Evolutionary conservation across 1,140 invertebrate species (phyloP).

Genomic region (Callitettix versicolor): DNA sequence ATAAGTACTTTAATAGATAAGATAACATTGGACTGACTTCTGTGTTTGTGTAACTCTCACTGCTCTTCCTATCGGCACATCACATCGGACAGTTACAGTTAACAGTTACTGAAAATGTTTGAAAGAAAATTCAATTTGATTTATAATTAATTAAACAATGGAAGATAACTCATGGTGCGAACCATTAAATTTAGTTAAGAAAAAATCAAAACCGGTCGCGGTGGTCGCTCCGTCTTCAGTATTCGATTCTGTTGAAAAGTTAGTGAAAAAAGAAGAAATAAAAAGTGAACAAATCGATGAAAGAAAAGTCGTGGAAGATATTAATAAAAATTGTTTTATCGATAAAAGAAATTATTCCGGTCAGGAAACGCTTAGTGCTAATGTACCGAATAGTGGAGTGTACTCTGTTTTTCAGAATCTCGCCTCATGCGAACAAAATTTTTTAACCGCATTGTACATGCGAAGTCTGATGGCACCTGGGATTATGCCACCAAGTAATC

Average conservation of each 20-base stretch:
- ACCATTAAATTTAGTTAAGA: constrained; percentile 33
- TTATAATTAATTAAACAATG: constrained; percentile 8
- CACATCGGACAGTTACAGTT: no score
- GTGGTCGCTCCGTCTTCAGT: constrained; percentile 34
- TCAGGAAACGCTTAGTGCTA: no score
- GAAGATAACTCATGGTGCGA: constrained; percentile 22
- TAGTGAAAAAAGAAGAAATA: constrained; percentile 14
- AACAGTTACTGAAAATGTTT: no score
- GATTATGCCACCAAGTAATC: constrained; percentile 2
- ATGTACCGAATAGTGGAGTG: constrained; percentile 8
- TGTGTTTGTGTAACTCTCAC: no score
- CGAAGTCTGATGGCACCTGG: constrained; percentile 37
- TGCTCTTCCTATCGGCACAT: no score
- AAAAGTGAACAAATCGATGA: constrained; percentile 15
- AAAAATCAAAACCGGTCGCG: constrained; percentile 38
- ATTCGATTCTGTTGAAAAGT: constrained; percentile 23
- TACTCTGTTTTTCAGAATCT: constrained; percentile 25
- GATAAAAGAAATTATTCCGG: background rate
- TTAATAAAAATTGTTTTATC: constrained; percentile 17
- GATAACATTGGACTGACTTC: no score
- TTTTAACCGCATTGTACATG: constrained; percentile 48
- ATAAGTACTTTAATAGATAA: no score
- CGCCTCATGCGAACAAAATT: constrained; percentile 41
- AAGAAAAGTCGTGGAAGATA: constrained; percentile 25
- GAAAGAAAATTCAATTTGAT: no score